A percentile compares a stretch with the other conserved stretches of the same genome.
Evolutionary conservation across 2,113 vertebrate species (phyloP).

Genomic region (Zapus hudsonius): DNA sequence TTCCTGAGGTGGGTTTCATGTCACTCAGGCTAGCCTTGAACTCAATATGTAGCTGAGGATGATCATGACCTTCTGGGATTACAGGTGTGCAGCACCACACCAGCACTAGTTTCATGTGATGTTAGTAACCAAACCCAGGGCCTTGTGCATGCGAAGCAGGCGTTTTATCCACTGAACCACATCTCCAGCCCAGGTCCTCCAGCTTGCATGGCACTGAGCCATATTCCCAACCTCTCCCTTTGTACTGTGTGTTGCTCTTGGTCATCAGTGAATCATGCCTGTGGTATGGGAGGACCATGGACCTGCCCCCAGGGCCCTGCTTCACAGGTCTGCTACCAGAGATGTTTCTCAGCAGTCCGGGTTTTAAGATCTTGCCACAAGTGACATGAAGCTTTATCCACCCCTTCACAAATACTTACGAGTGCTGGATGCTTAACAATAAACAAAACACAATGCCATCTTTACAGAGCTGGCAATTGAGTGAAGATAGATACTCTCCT

Average conservation of each 20-base stretch:
- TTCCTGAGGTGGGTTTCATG: too few species aligned
- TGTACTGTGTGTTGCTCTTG: neutral
- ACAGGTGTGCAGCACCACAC: too few species aligned
- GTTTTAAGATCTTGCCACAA: neutral
- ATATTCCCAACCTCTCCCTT: neutral
- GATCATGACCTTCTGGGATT: too few species aligned
- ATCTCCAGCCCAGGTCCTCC: too few species aligned
- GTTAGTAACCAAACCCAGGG: too few species aligned
- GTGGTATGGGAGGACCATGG: neutral
- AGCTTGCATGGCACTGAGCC: too few species aligned
- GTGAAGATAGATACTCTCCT: neutral
- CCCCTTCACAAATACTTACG: neutral
- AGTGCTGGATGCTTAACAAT: neutral
- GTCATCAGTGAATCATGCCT: neutral
- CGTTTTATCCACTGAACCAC: too few species aligned
- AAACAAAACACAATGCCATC: neutral
- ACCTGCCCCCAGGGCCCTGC: neutral
- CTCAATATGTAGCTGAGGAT: too few species aligned
- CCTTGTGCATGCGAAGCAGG: too few species aligned
- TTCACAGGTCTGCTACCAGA: neutral
- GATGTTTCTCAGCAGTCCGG: neutral
- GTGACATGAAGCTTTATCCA: conserved; percentile 25
- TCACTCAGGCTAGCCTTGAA: too few species aligned
- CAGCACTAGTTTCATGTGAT: too few species aligned
- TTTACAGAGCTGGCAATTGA: conserved; percentile 6